Base-by-base conservation (phyloP, 1,140 invertebrate genomes). In the Mamestra configurata region DNA sequence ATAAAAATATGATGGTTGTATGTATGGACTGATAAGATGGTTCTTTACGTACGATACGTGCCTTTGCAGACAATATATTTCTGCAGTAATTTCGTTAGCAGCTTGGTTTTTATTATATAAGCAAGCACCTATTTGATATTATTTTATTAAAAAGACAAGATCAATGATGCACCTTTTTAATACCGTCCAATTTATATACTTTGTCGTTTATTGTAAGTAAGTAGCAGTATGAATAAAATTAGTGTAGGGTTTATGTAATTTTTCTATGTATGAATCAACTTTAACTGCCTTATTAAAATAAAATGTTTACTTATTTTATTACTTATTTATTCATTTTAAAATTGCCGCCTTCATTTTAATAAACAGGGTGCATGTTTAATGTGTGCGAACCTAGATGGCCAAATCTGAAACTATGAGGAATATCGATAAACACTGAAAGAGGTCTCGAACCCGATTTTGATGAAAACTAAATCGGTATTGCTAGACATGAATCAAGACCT, bases 121-220 rank as follows among this genome's bases (percentile, higher is more conserved):
- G 6, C 7, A 49, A 1, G 18, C 15, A 20, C 5, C 11, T 35
- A 18, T 35, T 61, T 61, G n/a, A 61, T 70, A 49, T 27, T 70
- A 24, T 22, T 70, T 46, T 46, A 49, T n/a, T 10, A 20, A 7
- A 24, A 70, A 70, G 66, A 46, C 40, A 49, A 27, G 37, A 64
- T 73, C n/a, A 55, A 73, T 57, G 22, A 46, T 76, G 73, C 64
- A 76, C 73, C 71, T 73, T 40, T 27, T 18, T 61, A 6, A 76
- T 43, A 10, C 73, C 73, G 73, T 64, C 73, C 73, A 64, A 2
- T 64, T 64, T 35, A 59, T 43, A n/a, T 4, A 10, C 11, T 40
- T 20, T 75, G 15, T 20, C 1, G 13, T 40, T 59, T 53, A 51
- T 49, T 71, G n/a, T 15, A 15, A 31, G 49, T 13, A 13, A 18